Evolutionary conservation across 2,113 vertebrate species (phyloP).

Genomic region (Phoenicopterus ruber): DNA sequence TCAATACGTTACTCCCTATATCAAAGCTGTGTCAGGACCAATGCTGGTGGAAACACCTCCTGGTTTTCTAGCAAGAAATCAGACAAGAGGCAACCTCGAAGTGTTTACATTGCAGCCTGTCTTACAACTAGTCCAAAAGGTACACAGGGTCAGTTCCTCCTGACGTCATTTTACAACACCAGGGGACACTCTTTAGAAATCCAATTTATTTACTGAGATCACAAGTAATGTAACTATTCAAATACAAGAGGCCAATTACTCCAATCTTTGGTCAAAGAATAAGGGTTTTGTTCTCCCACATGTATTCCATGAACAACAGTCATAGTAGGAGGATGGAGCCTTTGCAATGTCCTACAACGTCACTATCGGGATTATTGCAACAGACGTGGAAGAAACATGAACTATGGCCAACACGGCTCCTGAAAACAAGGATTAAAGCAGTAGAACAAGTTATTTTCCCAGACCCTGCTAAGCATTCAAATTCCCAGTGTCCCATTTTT

Average conservation of each 20-base stretch:
- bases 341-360: not conserved
- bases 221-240: not conserved
- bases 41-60: not conserved
- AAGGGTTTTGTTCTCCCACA: not conserved
- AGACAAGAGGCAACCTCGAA: not conserved
- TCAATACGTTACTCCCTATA: not conserved
- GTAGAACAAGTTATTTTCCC: constrained; percentile 4
- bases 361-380: not conserved
- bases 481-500: not conserved
- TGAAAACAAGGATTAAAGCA: not conserved
- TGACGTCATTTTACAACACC: not conserved
- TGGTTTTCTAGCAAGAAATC: not conserved
- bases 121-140: not conserved
- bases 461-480: not conserved
- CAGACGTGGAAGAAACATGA: not conserved
- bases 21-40: not conserved
- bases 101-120: not conserved
- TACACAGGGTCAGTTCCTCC: not conserved
- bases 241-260: not conserved
- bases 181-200: not conserved
- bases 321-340: not conserved
- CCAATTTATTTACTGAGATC: not conserved
- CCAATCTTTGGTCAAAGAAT: not conserved
- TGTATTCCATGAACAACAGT: not conserved
- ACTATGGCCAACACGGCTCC: not conserved